phyloP scores from a whole-genome alignment of 2,113 vertebrate genomes.

The Entomyzon cyanotis region DNA sequence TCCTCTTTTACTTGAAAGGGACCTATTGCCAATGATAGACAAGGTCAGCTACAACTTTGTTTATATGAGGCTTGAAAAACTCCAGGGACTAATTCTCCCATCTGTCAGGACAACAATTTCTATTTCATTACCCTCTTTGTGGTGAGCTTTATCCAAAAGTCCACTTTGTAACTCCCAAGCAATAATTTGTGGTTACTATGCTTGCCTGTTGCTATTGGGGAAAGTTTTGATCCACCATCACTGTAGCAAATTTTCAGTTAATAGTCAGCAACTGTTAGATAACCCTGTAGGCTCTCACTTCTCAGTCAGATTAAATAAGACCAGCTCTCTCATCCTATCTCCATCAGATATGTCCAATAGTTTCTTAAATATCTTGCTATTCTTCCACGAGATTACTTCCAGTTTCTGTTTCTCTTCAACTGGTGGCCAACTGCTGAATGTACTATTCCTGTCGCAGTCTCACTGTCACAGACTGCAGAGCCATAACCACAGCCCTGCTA shows the following conservation, averaged over 20 bases:
- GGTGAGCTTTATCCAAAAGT: fast-evolving
- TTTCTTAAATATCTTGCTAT: neutral
- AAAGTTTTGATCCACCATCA: neutral
- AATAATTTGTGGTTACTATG: neutral
- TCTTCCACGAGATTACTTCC: neutral
- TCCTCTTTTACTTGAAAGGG: neutral
- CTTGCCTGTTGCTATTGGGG: neutral
- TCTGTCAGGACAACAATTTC: neutral
- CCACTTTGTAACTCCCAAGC: neutral
- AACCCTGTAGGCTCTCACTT: neutral
- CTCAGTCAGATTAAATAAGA: neutral
- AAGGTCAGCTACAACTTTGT: neutral
- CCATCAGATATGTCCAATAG: neutral
- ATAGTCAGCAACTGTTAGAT: neutral
- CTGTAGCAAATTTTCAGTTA: neutral
- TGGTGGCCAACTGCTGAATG: neutral
- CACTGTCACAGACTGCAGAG: neutral
- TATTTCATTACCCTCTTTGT: neutral
- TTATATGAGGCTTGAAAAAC: neutral
- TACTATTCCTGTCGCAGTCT: neutral
- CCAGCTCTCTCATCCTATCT: neutral
- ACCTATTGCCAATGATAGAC: neutral
- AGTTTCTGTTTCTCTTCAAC: neutral
- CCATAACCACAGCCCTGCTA: neutral
- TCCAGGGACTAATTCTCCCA: neutral